phyloP scores from a whole-genome alignment of 2,888 invertebrate genomes.

The Dasysyrphus albostriatus region DNA sequence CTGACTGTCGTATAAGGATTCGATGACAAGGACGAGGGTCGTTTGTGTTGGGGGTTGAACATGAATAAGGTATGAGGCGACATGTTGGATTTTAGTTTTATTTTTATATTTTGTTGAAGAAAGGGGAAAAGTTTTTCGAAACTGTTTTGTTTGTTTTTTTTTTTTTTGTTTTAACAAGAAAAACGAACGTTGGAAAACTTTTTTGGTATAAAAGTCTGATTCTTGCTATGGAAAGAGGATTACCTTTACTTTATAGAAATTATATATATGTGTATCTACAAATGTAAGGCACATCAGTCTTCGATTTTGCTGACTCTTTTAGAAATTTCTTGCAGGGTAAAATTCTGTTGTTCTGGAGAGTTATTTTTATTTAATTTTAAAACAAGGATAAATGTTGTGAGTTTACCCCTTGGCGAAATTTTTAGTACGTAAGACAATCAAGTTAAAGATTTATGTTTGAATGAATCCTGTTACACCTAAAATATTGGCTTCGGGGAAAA shows the following conservation, averaged over 20 bases:
- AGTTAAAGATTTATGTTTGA: no score
- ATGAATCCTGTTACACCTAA: no score
- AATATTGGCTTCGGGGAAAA: no score
- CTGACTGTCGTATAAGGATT: slow-evolving; percentile 15
- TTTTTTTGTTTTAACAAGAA: neutral
- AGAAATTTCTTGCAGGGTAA: neutral
- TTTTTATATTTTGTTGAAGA: slow-evolving; percentile 25
- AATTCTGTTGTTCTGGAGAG: neutral
- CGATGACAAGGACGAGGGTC: slow-evolving; percentile 21
- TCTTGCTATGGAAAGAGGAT: neutral
- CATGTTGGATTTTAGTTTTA: slow-evolving; percentile 22
- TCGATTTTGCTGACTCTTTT: slow-evolving; percentile 12
- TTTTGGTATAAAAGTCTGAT: slow-evolving; percentile 16
- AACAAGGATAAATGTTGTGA: neutral
- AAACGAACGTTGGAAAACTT: slow-evolving; percentile 21
- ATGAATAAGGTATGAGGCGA: neutral
- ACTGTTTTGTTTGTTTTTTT: neutral
- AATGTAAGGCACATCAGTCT: neutral
- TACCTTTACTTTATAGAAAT: neutral
- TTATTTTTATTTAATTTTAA: neutral
- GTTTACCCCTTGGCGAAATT: no score
- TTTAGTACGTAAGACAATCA: no score
- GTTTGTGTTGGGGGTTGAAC: neutral
- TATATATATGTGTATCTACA: neutral
- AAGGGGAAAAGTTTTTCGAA: slow-evolving; percentile 14